These are phyloP conservation scores for Penaeus vannamei DNA, from an alignment of 1,140 invertebrate genomes.

Conservation along the genomic window DNA sequence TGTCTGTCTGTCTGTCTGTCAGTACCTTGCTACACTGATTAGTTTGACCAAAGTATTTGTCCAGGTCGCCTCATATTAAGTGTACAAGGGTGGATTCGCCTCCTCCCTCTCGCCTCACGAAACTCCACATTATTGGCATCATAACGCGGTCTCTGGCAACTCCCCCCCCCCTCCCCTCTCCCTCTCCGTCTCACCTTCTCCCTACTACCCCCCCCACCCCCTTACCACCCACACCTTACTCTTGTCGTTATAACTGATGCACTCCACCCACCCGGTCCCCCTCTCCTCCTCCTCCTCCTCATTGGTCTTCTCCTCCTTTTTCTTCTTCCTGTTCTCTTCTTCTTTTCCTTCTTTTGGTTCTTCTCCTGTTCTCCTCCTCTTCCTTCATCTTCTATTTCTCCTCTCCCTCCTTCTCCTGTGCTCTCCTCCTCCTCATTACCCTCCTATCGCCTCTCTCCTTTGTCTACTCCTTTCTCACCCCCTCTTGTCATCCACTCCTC, in stretches of 20 bases:
- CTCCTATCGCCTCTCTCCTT: neutral
- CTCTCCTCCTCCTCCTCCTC: neutral
- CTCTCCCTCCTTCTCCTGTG: neutral
- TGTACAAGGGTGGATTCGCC: neutral
- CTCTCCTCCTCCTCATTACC: neutral
- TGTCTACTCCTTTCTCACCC: too few species aligned
- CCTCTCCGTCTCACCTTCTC: neutral
- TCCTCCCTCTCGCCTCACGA: neutral
- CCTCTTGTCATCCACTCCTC: neutral
- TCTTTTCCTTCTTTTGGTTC: neutral
- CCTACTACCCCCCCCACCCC: neutral
- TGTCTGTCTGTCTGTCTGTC: neutral
- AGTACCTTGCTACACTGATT: neutral
- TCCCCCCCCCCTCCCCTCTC: neutral
- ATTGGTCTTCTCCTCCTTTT: neutral
- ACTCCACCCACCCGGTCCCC: neutral
- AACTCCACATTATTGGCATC: neutral
- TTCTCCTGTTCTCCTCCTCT: neutral
- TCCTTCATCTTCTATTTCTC: too few species aligned
- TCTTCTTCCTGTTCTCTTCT: neutral
- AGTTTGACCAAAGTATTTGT: too few species aligned
- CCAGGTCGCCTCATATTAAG: too few species aligned
- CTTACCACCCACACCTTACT: neutral
- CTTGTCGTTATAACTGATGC: neutral
- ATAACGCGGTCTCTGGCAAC: neutral